phyloP scores from a whole-genome alignment of 2,888 invertebrate genomes.

The Agrochola litura region DNA sequence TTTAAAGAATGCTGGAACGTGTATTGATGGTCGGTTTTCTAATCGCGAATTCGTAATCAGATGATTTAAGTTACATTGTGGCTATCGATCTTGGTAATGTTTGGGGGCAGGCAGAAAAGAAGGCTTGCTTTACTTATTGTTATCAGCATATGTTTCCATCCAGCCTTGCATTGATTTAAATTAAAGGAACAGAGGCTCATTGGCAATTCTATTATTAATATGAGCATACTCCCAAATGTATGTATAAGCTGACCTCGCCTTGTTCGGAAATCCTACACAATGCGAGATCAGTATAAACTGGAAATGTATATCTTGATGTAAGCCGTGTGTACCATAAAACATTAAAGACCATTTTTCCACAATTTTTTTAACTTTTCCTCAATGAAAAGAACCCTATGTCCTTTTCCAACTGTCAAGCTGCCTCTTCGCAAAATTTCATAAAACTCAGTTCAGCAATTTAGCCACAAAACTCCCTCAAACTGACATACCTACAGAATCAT shows the following conservation, averaged over 20 bases:
- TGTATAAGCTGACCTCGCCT: no score
- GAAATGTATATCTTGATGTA: no score
- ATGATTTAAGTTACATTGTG: conserved; percentile 45
- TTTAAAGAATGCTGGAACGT: conserved; percentile 81
- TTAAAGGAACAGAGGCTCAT: not conserved
- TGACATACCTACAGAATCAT: no score
- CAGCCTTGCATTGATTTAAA: not conserved
- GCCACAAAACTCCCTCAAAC: not conserved
- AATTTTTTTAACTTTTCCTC: not conserved
- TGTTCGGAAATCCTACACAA: no score
- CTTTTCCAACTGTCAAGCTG: not conserved
- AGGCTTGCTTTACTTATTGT: not conserved
- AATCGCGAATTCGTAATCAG: conserved; percentile 56
- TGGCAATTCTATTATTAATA: not conserved
- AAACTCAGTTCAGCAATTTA: not conserved
- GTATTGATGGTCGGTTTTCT: conserved; percentile 71
- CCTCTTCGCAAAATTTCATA: not conserved
- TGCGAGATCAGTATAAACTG: no score
- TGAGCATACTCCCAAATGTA: no score
- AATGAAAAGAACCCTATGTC: not conserved
- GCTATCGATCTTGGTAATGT: conserved; percentile 8
- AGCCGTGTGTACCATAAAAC: no score
- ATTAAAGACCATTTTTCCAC: not conserved
- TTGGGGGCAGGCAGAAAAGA: not conserved
- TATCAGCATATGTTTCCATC: no score